Conservation (phyloP, 2,113 vertebrate genomes). For the Ictalurus punctatus region DNA sequence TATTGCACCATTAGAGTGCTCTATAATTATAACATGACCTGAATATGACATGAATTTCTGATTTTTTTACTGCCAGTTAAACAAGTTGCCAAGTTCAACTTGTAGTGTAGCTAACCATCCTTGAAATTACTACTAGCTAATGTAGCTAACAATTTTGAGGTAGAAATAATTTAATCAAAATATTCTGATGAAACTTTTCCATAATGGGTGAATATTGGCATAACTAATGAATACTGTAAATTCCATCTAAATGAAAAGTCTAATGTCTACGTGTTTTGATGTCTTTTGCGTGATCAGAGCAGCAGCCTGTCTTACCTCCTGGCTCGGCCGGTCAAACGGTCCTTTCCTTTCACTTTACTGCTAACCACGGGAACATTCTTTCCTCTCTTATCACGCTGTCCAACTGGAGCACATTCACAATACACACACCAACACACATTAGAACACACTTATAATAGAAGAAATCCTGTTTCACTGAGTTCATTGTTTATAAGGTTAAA, state of each 20-base stretch:
- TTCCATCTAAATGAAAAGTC: not conserved
- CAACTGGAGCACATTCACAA: constrained; percentile 72
- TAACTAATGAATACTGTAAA: not conserved
- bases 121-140: not conserved
- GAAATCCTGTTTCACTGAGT: not conserved
- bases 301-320: constrained; percentile 77
- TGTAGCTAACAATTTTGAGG: not conserved
- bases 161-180: not conserved
- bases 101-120: not conserved
- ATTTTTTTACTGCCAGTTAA: not conserved
- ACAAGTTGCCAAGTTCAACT: not conserved
- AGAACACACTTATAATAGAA: too few relatives aligned
- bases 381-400: constrained; percentile 70
- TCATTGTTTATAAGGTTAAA: not conserved
- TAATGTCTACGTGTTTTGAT: not conserved
- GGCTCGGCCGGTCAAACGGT: constrained; percentile 92
- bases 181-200: not conserved
- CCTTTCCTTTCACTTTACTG: constrained; percentile 90
- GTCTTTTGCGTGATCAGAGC: not conserved
- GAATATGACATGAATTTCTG: too few relatives aligned
- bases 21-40: not conserved
- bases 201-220: not conserved
- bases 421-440: not conserved
- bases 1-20: not conserved
- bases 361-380: constrained; percentile 72